phyloP scores from a whole-genome alignment of 2,888 invertebrate species.

The Periphyllus acericola region DNA sequence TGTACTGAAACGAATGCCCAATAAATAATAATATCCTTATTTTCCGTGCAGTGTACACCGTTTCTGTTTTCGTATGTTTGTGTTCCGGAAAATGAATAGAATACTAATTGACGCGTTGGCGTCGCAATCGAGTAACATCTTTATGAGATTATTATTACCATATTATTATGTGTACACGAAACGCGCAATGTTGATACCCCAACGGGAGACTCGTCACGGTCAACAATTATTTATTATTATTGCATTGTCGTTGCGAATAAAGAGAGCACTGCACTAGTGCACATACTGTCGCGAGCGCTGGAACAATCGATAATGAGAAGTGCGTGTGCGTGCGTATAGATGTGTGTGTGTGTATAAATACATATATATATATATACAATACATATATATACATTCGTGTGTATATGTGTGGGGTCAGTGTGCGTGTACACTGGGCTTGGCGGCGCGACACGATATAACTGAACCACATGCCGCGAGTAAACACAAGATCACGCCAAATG shows the following conservation, averaged over 20 bases:
- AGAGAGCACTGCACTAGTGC: background rate
- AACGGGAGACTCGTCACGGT: too few species aligned
- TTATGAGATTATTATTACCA: too few species aligned
- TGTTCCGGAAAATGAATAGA: too few species aligned
- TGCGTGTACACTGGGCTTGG: background rate
- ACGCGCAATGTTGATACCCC: too few species aligned
- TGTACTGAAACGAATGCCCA: too few species aligned
- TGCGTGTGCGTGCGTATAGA: background rate
- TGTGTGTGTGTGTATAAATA: background rate
- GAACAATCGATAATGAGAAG: constrained; percentile 1
- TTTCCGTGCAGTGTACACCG: too few species aligned
- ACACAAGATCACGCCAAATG: constrained; percentile 57
- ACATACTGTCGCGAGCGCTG: background rate
- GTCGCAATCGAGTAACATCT: too few species aligned
- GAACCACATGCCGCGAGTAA: constrained; percentile 60
- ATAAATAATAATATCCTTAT: too few species aligned
- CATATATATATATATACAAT: too few species aligned
- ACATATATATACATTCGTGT: background rate
- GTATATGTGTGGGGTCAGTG: background rate
- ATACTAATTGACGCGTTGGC: too few species aligned
- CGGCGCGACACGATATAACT: background rate
- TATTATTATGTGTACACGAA: too few species aligned
- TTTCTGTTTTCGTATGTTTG: too few species aligned
- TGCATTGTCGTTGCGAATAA: background rate
- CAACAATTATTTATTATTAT: background rate